Base-by-base conservation (phyloP, 2,113 vertebrate species). In the Tor tambroides region DNA sequence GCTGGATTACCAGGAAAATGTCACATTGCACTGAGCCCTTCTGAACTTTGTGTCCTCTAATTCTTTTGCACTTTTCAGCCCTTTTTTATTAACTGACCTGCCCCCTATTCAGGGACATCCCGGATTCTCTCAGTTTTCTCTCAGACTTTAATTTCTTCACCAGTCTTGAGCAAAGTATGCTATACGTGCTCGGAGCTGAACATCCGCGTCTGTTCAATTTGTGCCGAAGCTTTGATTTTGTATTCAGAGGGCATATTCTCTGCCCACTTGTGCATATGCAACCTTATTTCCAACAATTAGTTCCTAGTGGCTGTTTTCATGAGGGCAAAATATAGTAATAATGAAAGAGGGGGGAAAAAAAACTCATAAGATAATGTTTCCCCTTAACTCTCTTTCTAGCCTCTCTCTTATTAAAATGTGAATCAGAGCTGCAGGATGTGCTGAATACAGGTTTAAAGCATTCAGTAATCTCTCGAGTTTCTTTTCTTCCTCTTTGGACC, bases 391-490 rank as follows among this genome's bases (percentile, higher is more conserved):
- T 49, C n/a, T 72, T 26, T 35, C 9, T 30, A 5, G 5, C 11
- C 43, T n/a, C 26, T 43, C n/a, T 75, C 32, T 61, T 38, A 28
- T n/a, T 72, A 75, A 72, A 76, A 12, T 19, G 49, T 78, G 12
- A 26, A 69, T 76, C 61, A 41, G 11, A 41, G 23, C 54, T 80
- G 2, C 12, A n/a, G 11, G 51, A 80, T 11, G 12, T 14, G 30
- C 32, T 38, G 56, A 61, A 32, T 61, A 9, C 54, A 54, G 76
- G 83, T 89, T 88, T 51, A 88, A 87, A 86, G 28, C 32, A 38
- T 61, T 54, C 32, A 61, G 26, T 21, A 38, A 84, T 72, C 82
- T 26, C 67, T 23, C 9, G 30, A 56, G 28, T 19, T 72, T 69
- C 38, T 43, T 30, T 1, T 83, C 2, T 21, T 69, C 26, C 23